Conservation (phyloP, 2,797 vertebrate genomes). For the Lates japonicus region DNA sequence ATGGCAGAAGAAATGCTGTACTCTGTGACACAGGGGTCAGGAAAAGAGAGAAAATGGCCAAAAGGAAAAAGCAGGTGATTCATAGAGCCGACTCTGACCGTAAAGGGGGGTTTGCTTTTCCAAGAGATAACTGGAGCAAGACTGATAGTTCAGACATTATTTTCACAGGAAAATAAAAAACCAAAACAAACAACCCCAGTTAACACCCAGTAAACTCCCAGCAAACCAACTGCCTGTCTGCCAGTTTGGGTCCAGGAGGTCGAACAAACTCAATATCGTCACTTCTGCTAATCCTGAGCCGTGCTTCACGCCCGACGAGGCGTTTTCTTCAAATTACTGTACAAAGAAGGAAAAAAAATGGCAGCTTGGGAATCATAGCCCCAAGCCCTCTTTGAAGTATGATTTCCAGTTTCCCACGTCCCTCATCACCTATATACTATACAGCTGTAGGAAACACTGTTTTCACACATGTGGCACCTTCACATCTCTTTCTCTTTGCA, state of each 20-base stretch:
- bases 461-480: conserved; percentile 24
- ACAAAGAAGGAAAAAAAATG: conserved; percentile 36
- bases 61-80: conserved; percentile 42
- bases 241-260: conserved; percentile 50
- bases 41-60: conserved; percentile 29
- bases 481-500: neutral
- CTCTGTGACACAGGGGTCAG: conserved; percentile 34
- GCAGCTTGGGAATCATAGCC: conserved; percentile 8
- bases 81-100: conserved; percentile 37
- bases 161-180: conserved; percentile 28
- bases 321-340: conserved; percentile 49
- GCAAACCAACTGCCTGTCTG: conserved; percentile 34
- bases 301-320: conserved; percentile 36
- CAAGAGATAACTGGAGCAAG: conserved; percentile 49
- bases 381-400: conserved; percentile 23
- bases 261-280: conserved; percentile 29
- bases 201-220: neutral
- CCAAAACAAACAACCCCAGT: neutral
- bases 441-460: conserved; percentile 31
- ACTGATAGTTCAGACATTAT: conserved; percentile 44
- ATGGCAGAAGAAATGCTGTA: conserved; percentile 27
- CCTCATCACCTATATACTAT: neutral
- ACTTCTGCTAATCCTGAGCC: conserved; percentile 71
- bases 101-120: conserved; percentile 82
- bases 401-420: conserved; percentile 38